A percentile compares a stretch with the other conserved stretches of the same genome.
Conservation (phyloP, 2,797 vertebrate species). For the Mastacembelus armatus region DNA sequence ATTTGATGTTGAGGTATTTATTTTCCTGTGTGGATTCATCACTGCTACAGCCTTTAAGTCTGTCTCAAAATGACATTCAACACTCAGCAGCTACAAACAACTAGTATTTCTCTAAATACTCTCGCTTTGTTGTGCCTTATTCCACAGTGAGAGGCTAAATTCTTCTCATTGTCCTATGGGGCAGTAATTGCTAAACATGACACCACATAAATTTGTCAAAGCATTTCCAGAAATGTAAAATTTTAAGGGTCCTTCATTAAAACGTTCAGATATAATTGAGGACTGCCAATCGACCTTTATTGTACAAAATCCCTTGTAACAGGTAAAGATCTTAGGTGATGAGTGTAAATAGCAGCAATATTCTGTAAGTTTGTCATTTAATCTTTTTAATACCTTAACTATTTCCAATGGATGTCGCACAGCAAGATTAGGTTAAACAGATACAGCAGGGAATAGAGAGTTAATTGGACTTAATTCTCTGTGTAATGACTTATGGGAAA, state of each 20-base stretch:
- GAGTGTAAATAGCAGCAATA: slow-evolving; percentile 1
- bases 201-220: slow-evolving; percentile 13
- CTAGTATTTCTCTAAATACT: no score
- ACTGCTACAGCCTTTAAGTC: no score
- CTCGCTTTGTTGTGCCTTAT: slow-evolving; percentile 63
- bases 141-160: slow-evolving; percentile 19
- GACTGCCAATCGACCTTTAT: slow-evolving; percentile 1
- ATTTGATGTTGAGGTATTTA: no score
- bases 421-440: neutral
- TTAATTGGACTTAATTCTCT: neutral
- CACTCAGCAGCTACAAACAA: no score
- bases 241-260: no score
- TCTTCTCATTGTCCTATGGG: slow-evolving; percentile 1
- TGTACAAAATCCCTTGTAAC: slow-evolving; percentile 25
- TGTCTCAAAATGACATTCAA: no score
- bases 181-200: slow-evolving; percentile 6
- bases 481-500: neutral
- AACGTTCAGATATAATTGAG: slow-evolving; percentile 6
- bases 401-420: neutral
- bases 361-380: neutral
- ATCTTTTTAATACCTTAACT: slow-evolving; percentile 4
- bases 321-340: slow-evolving; percentile 3
- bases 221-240: slow-evolving; percentile 3
- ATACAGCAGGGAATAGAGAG: neutral
- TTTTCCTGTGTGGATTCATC: no score